Conservation (phyloP, 2,888 invertebrate species). For the Spialia ferax region DNA sequence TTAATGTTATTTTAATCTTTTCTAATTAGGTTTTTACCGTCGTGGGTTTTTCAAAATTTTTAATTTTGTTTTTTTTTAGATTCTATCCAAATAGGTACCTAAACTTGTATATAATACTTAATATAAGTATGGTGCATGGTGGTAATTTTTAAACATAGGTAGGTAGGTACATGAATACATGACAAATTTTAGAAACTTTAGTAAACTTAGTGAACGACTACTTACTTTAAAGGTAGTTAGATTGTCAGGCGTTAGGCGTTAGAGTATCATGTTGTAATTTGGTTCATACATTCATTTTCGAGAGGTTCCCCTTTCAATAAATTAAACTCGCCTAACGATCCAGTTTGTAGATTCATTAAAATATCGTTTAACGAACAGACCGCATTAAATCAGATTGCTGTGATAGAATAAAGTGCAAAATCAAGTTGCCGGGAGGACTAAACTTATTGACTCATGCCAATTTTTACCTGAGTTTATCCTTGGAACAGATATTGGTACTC, state of each 20-base stretch:
- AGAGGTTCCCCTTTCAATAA: constrained; percentile 19
- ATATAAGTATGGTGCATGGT: too few species aligned
- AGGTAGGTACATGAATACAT: too few species aligned
- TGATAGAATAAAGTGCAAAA: constrained; percentile 68
- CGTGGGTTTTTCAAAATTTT: too few species aligned
- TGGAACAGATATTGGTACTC: constrained; percentile 58
- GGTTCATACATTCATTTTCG: background rate
- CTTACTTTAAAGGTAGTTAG: too few species aligned
- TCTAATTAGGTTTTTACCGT: too few species aligned
- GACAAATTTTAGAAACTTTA: too few species aligned
- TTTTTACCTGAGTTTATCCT: constrained; percentile 80
- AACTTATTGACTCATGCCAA: constrained; percentile 64
- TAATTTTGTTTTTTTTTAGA: too few species aligned
- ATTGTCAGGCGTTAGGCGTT: background rate
- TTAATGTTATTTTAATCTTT: too few species aligned
- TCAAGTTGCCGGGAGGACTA: constrained; percentile 60
- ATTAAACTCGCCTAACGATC: constrained; percentile 19
- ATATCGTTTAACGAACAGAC: constrained; percentile 43
- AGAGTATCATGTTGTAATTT: background rate
- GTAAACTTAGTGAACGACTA: too few species aligned
- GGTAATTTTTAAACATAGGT: too few species aligned
- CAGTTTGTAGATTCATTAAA: constrained; percentile 36
- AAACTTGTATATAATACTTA: too few species aligned
- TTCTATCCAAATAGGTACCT: too few species aligned
- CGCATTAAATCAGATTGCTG: constrained; percentile 58